These are phyloP conservation scores for Drosophila diplacantha DNA, from an alignment of 2,888 invertebrate genomes.

Conservation along the genomic window DNA sequence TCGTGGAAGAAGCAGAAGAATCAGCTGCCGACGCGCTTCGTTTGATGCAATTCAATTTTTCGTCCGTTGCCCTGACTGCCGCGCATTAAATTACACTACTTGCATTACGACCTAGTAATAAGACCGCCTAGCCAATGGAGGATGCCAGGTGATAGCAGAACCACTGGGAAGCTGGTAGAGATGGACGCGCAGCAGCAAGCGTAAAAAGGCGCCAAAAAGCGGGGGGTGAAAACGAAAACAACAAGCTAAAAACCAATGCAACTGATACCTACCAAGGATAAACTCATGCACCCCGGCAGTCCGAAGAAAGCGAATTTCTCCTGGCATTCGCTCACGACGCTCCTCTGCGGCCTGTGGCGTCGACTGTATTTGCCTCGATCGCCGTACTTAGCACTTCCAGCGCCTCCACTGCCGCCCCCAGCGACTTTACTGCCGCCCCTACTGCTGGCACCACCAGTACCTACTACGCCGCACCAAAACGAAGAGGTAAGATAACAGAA, in stretches of 20 bases:
- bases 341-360: conserved; percentile 55
- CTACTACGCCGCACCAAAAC: conserved; percentile 23
- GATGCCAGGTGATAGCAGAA: neutral
- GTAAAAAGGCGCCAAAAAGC: conserved; percentile 58
- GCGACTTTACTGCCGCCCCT: conserved; percentile 4
- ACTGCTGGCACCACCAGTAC: conserved; percentile 3
- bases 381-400: conserved; percentile 46
- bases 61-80: conserved; percentile 15
- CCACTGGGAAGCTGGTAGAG: neutral
- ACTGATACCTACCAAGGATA: conserved; percentile 17
- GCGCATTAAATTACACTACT: conserved; percentile 27
- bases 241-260: conserved; percentile 12
- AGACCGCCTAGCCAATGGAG: neutral
- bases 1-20: conserved; percentile 17
- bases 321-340: conserved; percentile 50
- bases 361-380: conserved; percentile 47
- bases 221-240: conserved; percentile 11
- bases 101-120: neutral
- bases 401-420: conserved; percentile 19
- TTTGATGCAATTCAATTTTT: conserved; percentile 57
- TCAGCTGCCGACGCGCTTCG: conserved; percentile 61
- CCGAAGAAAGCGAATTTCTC: conserved; percentile 31
- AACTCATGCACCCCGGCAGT: conserved; percentile 48
- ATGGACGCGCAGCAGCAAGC: neutral
- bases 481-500: conserved; percentile 62